Base-by-base conservation (phyloP, 2,113 vertebrate genomes). In the Sprattus sprattus region DNA sequence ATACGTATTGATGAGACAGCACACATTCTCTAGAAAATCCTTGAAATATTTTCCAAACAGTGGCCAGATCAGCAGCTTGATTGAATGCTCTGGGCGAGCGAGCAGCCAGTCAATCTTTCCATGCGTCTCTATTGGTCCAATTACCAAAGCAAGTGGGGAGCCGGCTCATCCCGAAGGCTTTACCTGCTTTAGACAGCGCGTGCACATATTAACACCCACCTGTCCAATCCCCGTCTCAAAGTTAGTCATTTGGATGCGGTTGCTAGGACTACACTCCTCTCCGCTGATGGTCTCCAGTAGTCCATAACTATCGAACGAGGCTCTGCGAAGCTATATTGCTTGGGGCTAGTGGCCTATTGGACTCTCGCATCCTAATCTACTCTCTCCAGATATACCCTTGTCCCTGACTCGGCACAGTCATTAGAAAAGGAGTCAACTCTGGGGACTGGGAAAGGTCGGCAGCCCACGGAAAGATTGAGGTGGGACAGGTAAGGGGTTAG, bases 361-460 rank as follows among this genome's bases (percentile, higher is more conserved):
- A 78, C 71, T 78, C 9, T 39, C 64, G 18, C n/a, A 22, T 81
- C 84, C 83, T 60, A 85, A 88, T 84, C 1, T 32, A 67, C 46
- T 54, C 45, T 67, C 84, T 78, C 44, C 60, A 83, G 81, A 50
- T 67, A 22, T 39, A 46, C 20, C 71, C 78, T 60, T 87, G 60
- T n/a, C 71, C 52, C 46, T 44, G 32, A n/a, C 57, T 11, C 10
- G 5, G 52, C 71, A 78, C 71, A 88, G 82, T 88, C 78, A 81
- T 85, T 83, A 83, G 84, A 39, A 67, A 10, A 78, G 84, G 78
- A 50, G 8, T 47, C 39, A 52, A 47, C 78, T 78, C 75, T 25
- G 13, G 46, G 82, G 87, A 15, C 46, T 44, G 22, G 15, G n/a
- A 71, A 82, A 82, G 82, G 84, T 47, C 75, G 22, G 54, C 10